Evolutionary conservation across 92 coral and sea anemone genomes (phyloP), one percentile per base, ranked within the genome.

Genomic region (Paramuricea clavata): DNA sequence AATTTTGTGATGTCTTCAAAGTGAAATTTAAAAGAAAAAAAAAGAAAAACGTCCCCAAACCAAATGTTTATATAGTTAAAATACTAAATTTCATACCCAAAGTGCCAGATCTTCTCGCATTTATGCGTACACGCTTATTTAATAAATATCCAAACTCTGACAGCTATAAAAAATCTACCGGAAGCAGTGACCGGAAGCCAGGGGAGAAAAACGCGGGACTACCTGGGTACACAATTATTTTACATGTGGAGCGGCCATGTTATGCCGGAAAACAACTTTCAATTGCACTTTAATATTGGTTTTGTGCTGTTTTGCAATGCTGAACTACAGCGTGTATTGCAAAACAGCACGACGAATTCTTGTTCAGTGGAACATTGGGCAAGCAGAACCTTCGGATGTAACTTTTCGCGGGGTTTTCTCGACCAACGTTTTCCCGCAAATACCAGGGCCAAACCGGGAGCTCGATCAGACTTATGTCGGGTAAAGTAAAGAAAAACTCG

Each of bases 401-500:
- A 74, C 80, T 41, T 74, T 74, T 44, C 80, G 60, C 39, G 56
- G 54, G 21, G 39, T 41, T 74, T 74, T 74, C 31, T 5, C 80
- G 39, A 49, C 80, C 59, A 74, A 13, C 17, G 80, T 74, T 36
- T 8, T 49, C 32, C 80, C 59, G 57, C 80, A 23, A 74, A 74
- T 74, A 19, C 57, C 50, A 19, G 80, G 39, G 32, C 56, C 60
- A 74, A 74, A 74, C 32, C 80, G 34, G 32, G 80, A 42, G 26
- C 80, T 74, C n/a, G 80, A 74, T 0, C 31, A 26, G 31, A 74
- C 60, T 16, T 74, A 0, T 74, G 57, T 74, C 16, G 80, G 80
- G 19, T 39, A 74, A 74, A 74, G 80, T 42, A 74, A 74, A 21
- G 80, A 74, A 36, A 71, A 71, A 74, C 80, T 74, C 80, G 80